phyloP scores from a whole-genome alignment of 2,113 vertebrate genomes.

The Nerophis ophidion region DNA sequence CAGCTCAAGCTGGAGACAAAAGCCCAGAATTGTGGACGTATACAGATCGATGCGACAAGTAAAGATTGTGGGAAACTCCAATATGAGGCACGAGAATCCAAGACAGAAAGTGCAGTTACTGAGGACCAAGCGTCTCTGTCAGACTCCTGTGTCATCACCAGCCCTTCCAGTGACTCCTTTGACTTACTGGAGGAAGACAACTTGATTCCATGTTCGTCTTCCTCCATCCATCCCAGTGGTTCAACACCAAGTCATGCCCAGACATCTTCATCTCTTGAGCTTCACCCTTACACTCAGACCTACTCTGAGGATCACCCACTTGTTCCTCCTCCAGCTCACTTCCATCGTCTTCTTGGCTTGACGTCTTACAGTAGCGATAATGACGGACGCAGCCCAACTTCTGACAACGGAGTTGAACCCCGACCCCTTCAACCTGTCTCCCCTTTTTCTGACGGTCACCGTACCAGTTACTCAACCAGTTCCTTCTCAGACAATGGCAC shows the following conservation, averaged over 20 bases:
- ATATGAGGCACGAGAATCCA: slow-evolving; percentile 2
- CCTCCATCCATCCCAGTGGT: slow-evolving; percentile 57
- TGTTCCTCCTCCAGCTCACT: slow-evolving; percentile 46
- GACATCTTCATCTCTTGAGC: slow-evolving; percentile 12
- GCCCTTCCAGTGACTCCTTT: slow-evolving; percentile 86
- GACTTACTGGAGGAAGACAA: slow-evolving; percentile 88
- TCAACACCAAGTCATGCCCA: slow-evolving; percentile 3
- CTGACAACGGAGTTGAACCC: slow-evolving; percentile 38
- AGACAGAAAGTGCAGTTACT: slow-evolving; percentile 8
- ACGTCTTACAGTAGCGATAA: neutral
- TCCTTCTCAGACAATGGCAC: slow-evolving; percentile 48
- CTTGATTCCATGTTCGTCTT: slow-evolving; percentile 75
- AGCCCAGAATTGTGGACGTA: neutral
- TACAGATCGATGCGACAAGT: slow-evolving; percentile 1
- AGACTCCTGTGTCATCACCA: slow-evolving; percentile 76
- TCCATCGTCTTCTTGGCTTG: slow-evolving; percentile 47
- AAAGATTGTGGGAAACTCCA: neutral
- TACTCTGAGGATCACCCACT: slow-evolving; percentile 39
- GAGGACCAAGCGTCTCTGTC: slow-evolving; percentile 63
- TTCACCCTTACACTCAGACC: slow-evolving; percentile 22
- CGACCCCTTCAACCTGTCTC: slow-evolving; percentile 15
- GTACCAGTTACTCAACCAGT: slow-evolving; percentile 13
- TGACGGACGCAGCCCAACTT: slow-evolving; percentile 17
- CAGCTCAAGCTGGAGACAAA: slow-evolving; percentile 3
- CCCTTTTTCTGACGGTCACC: slow-evolving; percentile 2